Evolutionary conservation across 2,888 invertebrate genomes (phyloP).

Genomic region (Stegophylla sp.): DNA sequence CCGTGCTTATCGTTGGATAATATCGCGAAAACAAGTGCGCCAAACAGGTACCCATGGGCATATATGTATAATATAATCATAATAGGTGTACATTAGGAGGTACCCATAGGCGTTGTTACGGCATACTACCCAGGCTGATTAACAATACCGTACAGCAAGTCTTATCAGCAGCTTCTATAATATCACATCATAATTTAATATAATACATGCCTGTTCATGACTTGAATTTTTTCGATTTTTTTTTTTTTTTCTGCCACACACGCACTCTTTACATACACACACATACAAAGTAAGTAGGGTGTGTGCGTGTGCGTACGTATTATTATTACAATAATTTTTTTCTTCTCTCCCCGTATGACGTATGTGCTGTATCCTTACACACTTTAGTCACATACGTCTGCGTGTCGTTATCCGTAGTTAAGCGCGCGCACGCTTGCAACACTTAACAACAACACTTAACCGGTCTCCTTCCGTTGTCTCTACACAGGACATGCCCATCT

Average conservation of each 20-base stretch:
- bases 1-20: constrained; percentile 5
- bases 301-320: not conserved
- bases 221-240: not conserved
- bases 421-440: too few relatives aligned
- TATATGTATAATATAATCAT: too few relatives aligned
- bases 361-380: too few relatives aligned
- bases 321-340: too few relatives aligned
- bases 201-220: constrained; percentile 3
- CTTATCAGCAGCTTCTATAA: not conserved
- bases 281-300: not conserved
- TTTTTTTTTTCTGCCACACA: not conserved
- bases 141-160: constrained; percentile 16
- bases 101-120: not conserved
- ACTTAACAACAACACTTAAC: too few relatives aligned
- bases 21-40: constrained; percentile 35
- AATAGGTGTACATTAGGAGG: too few relatives aligned
- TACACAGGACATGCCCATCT: constrained; percentile 60
- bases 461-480: constrained; percentile 13
- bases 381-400: too few relatives aligned
- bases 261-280: not conserved
- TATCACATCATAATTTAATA: too few relatives aligned
- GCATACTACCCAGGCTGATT: not conserved
- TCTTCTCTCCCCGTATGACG: too few relatives aligned
- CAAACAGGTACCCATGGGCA: not conserved
- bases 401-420: too few relatives aligned